Base-by-base conservation (phyloP, 2,113 vertebrate species). In the Garra rufa region DNA sequence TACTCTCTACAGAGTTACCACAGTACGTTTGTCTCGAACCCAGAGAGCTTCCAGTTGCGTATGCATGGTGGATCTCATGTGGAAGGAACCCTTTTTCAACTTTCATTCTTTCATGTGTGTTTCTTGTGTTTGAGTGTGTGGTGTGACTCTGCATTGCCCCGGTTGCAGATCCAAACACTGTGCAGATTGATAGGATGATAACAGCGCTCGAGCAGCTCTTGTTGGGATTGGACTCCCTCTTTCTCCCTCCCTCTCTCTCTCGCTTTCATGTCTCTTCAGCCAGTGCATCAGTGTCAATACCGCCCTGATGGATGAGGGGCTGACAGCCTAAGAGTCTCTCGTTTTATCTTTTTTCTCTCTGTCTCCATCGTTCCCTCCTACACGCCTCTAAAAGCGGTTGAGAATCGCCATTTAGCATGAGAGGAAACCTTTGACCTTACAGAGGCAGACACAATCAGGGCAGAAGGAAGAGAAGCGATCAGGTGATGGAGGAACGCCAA, bases 371-470 rank as follows among this genome's bases (percentile, higher is more conserved):
- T 67, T 78, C 63, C 88, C 91, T 81, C 93, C 92, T 92, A 93
- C 93, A 90, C 75, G 74, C 89, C 89, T 14, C 92, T 92, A 90
- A 88, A 88, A 76, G 88, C 88, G 88, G 91, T 34, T 28, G 90
- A 88, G 92, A 92, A 91, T 63, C 85, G 91, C 91, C 91, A 93
- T 93, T 94, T 91, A 91, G 92, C 77, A 76, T 70, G 77, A 83
- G 67, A 82, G 78, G 73, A 38, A 91, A 93, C 92, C 91, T 84
- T 91, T 93, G 89, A 92, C 92, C 89, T 89, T 80, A 78, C 90
- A 91, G 87, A 92, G 91, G 88, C 91, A 91, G 92, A 90, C 89
- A 93, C 92, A 94, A 92, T 92, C 92, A 93, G 92, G 19, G 55
- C 10, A 13, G 17, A 44, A 44, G 43, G 21, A 44, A 26, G 17